Base-by-base conservation (phyloP, 2,797 vertebrate genomes). In the Megalops cyprinoides region DNA sequence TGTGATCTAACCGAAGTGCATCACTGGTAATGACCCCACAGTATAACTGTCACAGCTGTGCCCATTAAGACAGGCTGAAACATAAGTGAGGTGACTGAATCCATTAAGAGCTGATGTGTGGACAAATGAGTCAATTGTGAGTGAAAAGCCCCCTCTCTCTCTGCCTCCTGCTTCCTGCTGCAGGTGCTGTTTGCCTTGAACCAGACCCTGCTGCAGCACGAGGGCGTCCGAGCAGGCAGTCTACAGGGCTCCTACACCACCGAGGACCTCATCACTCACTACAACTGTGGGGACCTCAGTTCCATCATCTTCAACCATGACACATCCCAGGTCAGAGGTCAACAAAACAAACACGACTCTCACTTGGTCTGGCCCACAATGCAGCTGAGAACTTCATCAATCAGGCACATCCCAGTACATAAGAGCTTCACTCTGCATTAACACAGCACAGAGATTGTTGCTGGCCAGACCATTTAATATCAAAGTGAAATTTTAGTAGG, bases 151-250 rank as follows among this genome's bases (percentile, higher is more conserved):
- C 28, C 58, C 14, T 51, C 15, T 4, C 14, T 67, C 28, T 28
- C n/a, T 39, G 8, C 6, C 20, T 49, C n/a, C 42, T 8, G 4
- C 23, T 49, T 15, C 44, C 3, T 1, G 6, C 8, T 39, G 55
- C 82, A 97, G 97, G 96, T 97, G 85, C 91, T 97, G 84, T 98
- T 97, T 90, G 96, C 97, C 87, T 93, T 97, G 92, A 97, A 97
- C 89, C 97, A 97, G 92, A 96, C 96, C 23, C 90, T 96, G 79
- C 88, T 97, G 78, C 95, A 97, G 88, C 96, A 97, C 90, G 96
- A 97, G 86, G 96, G 95, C 78, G 88, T 97, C 31, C 83, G 95
- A 71, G 94, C 93, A 0, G 96, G 96, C 78, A 95, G 94, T 87
- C 89, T 96, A 8, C 95, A 95, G 91, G 93, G 95, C 42, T 94